phyloP scores from a whole-genome alignment of 2,888 invertebrate genomes.

The Melanostoma mellinum region DNA sequence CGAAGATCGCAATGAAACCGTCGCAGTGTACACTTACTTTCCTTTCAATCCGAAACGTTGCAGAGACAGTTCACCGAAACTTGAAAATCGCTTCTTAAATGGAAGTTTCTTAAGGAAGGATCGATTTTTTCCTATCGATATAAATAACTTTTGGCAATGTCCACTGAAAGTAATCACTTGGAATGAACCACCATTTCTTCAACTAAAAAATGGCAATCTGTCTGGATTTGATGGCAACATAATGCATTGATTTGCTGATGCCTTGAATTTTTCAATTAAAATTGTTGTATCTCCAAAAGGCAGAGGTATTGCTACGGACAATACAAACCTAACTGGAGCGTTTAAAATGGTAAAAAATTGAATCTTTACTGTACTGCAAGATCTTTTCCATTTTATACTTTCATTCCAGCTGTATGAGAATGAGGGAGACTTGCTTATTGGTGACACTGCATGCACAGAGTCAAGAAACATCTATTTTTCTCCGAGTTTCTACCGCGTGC shows the following conservation, averaged over 20 bases:
- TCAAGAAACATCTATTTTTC: background rate
- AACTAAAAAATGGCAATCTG: background rate
- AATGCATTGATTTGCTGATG: background rate
- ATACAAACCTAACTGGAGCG: background rate
- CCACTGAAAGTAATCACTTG: constrained; percentile 3
- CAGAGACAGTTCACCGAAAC: background rate
- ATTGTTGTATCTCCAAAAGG: background rate
- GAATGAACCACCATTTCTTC: background rate
- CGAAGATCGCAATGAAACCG: background rate
- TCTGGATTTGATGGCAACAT: background rate
- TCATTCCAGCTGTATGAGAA: background rate
- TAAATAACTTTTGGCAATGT: constrained; percentile 4
- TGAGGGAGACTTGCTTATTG: constrained; percentile 4
- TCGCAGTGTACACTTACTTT: constrained; percentile 21
- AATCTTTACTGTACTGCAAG: too few species aligned
- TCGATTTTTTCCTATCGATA: background rate
- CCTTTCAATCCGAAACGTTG: constrained; percentile 5
- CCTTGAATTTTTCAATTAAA: constrained; percentile 9
- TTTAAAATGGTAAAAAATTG: constrained; percentile 1
- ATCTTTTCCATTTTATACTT: background rate
- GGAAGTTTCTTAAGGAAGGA: background rate
- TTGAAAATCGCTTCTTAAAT: constrained; percentile 23
- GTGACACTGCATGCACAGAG: background rate
- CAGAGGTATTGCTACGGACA: background rate
- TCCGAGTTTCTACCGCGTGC: background rate